Base-by-base conservation (phyloP, 2,113 vertebrate species). In the Pseudorhombus dupliciocellatus region DNA sequence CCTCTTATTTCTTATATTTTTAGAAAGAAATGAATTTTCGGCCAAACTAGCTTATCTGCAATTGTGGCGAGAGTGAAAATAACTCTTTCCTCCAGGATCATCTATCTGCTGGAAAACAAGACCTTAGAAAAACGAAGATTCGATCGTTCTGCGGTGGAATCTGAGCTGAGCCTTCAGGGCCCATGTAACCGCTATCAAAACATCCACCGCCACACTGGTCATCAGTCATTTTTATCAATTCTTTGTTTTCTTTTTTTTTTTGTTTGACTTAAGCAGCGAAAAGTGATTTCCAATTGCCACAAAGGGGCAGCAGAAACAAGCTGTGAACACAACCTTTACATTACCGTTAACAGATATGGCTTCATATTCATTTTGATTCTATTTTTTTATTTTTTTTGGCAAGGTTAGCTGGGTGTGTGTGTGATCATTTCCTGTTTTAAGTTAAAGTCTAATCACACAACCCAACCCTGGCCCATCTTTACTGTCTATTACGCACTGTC, bases 1-100 rank as follows among this genome's bases (percentile, higher is more conserved):
- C 73, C 58, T 58, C 72, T 91, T 83, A 91, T 90, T 88, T 89
- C 83, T 74, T 25, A 21, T 90, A 90, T 89, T 90, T 92, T 88
- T 88, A 85, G 83, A 68, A 80, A 80, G 84, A 87, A 76, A 87
- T 42, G 15, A 21, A 70, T 64, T 79, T 79, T 48, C n/a, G 72
- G 68, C 63, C 56, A 76, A 67, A 11, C 53, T 42, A 24, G 53
- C 54, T 84, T 79, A 84, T 88, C 74, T 70, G 42, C 67, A 77
- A 60, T 77, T 84, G 71, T 68, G 77, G 84, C 50, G 9, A 62
- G 40, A 30, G 46, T 65, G 46, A 84, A 91, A 85, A 76, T 73
- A 85, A 85, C 44, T 18, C 31, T 80, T 77, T 69, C 24, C 74
- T 55, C 67, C 52, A 30, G 70, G 37, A 14, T n/a, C 2, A 44